These are phyloP conservation scores for Thymallus thymallus DNA, from an alignment of 2,113 vertebrate genomes.

Conservation along the genomic window DNA sequence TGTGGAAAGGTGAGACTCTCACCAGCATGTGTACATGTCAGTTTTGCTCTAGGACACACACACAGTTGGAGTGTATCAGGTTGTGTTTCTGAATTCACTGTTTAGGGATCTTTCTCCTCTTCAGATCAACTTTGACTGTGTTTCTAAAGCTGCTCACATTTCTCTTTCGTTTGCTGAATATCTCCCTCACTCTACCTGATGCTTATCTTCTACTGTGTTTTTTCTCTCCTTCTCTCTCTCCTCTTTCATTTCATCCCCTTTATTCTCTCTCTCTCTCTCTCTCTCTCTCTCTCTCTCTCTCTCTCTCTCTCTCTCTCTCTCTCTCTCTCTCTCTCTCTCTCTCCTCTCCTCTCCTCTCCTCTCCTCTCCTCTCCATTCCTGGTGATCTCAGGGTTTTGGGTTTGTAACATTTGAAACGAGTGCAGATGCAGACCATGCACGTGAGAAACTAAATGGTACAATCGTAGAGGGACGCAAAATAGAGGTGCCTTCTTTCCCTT, in stretches of 20 bases:
- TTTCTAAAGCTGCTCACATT: conserved; percentile 31
- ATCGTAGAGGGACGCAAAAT: conserved; percentile 99
- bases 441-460: conserved; percentile 98
- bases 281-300: too few species aligned
- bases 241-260: too few species aligned
- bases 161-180: conserved; percentile 48
- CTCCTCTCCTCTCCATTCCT: conserved; percentile 31
- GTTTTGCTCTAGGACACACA: neutral
- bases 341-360: neutral
- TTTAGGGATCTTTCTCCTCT: neutral
- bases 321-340: accelerated
- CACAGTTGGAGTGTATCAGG: neutral
- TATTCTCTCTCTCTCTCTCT: too few species aligned
- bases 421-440: conserved; percentile 91
- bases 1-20: too few species aligned
- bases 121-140: conserved; percentile 2
- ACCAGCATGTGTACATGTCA: neutral
- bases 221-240: neutral
- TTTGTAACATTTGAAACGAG: conserved; percentile 99
- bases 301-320: too few species aligned
- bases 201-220: conserved; percentile 56
- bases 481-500: conserved; percentile 82
- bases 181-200: conserved; percentile 39
- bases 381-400: conserved; percentile 68
- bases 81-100: too few species aligned